Conservation (phyloP, 30 jellyfish, hydroid and myxozoan genomes). For the Pelagia noctiluca region DNA sequence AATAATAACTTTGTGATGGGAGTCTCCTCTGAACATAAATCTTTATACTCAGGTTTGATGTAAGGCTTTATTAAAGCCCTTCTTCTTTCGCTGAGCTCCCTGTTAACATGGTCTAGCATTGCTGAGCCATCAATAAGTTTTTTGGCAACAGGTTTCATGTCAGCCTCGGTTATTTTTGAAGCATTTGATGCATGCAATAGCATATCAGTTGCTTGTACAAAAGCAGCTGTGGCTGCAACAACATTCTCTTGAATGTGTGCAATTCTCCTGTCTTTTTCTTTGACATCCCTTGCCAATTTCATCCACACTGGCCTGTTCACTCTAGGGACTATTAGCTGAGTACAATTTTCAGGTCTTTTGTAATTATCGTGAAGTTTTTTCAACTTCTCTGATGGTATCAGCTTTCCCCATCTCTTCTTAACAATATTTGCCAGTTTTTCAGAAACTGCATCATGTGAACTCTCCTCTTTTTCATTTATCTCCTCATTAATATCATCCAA, state of each 20-base stretch:
- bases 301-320: conserved; percentile 29
- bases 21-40: too few relatives aligned
- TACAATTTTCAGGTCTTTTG: conserved; percentile 3
- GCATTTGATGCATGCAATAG: background rate
- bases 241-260: conserved; percentile 1
- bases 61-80: too few relatives aligned
- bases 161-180: background rate
- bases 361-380: background rate
- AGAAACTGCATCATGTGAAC: background rate
- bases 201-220: background rate
- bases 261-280: conserved; percentile 20
- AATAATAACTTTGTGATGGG: conserved; percentile 1
- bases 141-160: conserved; percentile 1
- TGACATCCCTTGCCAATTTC: background rate
- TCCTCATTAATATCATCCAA: conserved; percentile 15
- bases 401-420: background rate
- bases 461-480: conserved; percentile 3
- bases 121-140: too few relatives aligned
- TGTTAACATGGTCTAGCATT: too few relatives aligned
- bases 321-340: conserved; percentile 1
- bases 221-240: too few relatives aligned
- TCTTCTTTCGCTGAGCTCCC: too few relatives aligned
- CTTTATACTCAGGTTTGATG: too few relatives aligned
- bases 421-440: conserved; percentile 15
- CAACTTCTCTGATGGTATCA: conserved; percentile 5